Conservation (phyloP, 2,113 vertebrate genomes). For the Hydrolagus affinis region DNA sequence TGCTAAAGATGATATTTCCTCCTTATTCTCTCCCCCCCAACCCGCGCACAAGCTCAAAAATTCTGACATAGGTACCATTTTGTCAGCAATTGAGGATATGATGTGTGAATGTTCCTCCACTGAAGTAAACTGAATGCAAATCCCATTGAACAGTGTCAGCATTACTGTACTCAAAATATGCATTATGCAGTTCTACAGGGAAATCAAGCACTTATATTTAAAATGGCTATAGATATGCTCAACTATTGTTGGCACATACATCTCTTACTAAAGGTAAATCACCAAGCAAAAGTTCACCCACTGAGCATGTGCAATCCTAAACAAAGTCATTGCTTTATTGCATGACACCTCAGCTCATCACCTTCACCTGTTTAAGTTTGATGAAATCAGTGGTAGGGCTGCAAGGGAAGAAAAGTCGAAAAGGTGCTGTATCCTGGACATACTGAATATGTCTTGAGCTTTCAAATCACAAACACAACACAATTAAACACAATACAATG, state of each 20-base stretch:
- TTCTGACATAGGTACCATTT: conserved; percentile 60
- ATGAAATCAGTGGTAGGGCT: no score
- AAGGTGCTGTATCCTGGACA: no score
- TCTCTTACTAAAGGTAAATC: neutral
- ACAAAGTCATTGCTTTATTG: no score
- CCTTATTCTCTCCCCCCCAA: neutral
- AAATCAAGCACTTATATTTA: neutral
- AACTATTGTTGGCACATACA: neutral
- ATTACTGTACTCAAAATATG: neutral
- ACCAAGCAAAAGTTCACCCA: neutral
- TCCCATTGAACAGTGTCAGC: neutral
- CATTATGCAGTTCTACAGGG: neutral
- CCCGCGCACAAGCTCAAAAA: conserved; percentile 34
- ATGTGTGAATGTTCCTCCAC: conserved; percentile 11
- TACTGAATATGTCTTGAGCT: no score
- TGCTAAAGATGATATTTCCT: conserved; percentile 13
- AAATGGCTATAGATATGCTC: neutral
- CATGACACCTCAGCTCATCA: no score
- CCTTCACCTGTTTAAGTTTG: no score
- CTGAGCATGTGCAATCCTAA: no score
- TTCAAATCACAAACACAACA: no score
- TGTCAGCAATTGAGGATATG: conserved; percentile 18
- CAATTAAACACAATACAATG: no score
- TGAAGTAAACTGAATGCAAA: conserved; percentile 28
- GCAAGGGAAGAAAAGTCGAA: no score